Evolutionary conservation across 2,113 vertebrate genomes (phyloP), one percentile per base, ranked within the genome.

Genomic region (Gasterosteus nipponicus): DNA sequence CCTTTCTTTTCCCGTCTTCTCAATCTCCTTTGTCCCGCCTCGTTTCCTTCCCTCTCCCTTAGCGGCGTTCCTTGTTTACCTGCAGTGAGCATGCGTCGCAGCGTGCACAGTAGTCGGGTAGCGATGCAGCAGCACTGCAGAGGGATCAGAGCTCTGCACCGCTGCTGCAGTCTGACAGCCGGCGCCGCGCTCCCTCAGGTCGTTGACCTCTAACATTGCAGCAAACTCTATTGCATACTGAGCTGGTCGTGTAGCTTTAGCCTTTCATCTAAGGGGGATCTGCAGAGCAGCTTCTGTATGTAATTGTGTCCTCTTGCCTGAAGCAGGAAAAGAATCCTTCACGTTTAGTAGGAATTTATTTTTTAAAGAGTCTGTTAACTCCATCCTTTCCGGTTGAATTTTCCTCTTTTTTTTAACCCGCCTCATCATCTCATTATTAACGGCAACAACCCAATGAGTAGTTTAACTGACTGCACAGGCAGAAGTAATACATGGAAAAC

Each of bases 61-160:
- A 54, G 59, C 69, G 81, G 85, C 62, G 69, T 78, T 80, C 72
- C 75, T 81, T 89, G 84, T 87, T 89, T 85, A 89, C 80, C 88
- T 92, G 91, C 87, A 88, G 69, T 86, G 71, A 72, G 77, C 87
- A 75, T 88, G 87, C 87, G 61, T 87, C 89, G 86, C 44, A 80
- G 76, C 26, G 67, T 56, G 86, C 33, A 38, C 47, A 31, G 74
- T 80, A 72, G 69, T 78, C 35, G 35, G 67, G 61, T 29, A 73
- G 77, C 49, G 51, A 53, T 82, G 80, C 87, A 83, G 86, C 78
- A 87, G 86, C 83, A 85, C 84, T 90, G 89, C 88, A 84, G 91
- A 85, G 82, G 75, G 63, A 87, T 66, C 65, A 71, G 76, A 41
- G 77, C 16, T 76, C 49, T 65, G 69, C 75, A 71, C 47, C 63